Evolutionary conservation across 2,113 vertebrate species (phyloP), one percentile per base, ranked within the genome.

Genomic region (Litocranius walleri): DNA sequence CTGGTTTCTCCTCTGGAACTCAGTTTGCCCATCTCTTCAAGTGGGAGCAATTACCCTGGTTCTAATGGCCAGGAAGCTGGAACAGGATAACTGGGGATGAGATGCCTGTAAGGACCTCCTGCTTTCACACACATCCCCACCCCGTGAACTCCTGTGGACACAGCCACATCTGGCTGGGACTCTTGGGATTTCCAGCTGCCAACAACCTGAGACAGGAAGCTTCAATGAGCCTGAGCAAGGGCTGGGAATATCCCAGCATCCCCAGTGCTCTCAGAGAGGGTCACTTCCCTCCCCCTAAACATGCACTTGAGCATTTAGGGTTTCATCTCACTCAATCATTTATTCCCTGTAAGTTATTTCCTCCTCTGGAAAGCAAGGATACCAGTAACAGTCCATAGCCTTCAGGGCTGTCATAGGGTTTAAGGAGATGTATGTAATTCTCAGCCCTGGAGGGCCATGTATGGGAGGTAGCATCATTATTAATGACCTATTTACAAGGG

Each of bases 11-110:
- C n/a, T 56, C 71, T 45, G 57, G 64, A 48, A 83, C 82, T 97
- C 61, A 59, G 25, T 82, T 91, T 88, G 36, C 33, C 82, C 57
- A 29, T 80, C 56, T 91, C 43, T 95, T 94, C 74, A 91, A 93
- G 62, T 33, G 27, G n/a, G 12, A 40, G 27, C 27, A 25, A 10
- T n/a, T 45, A 29, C 33, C 30, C 54, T 59, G 64, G 40, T 43
- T 67, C 61, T n/a, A 29, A n/a, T 45, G 43, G 45, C 36, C 29
- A 17, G 62, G 36, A 33, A 30, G 57, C 67, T 3, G 11, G n/a
- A 23, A 33, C 54, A 19, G 10, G 23, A 43, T 57, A n/a, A 27
- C 88, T 54, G 14, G 3, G 19, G 43, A 2, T 25, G 29, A 10
- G 36, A 30, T 12, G 3, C 30, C 45, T n/a, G 8, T 29, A 6